A percentile compares a stretch with the other conserved stretches of the same genome.
phyloP scores from a whole-genome alignment of 2,113 vertebrate genomes.

The Heterocephalus glaber region DNA sequence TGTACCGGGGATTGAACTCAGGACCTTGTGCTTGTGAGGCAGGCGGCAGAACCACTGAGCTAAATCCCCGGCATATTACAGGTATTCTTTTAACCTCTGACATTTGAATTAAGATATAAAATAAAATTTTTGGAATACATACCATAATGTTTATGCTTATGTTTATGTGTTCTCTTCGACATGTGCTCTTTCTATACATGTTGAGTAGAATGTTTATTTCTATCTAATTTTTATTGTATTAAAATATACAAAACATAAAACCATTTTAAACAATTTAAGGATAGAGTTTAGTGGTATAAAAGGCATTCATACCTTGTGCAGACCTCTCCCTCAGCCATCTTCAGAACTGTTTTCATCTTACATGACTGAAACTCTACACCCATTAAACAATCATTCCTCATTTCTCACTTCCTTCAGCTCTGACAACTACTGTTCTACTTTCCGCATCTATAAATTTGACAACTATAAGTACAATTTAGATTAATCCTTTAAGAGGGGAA shows the following conservation, averaged over 20 bases:
- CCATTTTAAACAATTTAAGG: background rate
- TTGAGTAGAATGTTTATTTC: background rate
- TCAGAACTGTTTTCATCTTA: background rate
- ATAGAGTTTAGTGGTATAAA: background rate
- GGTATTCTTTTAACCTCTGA: background rate
- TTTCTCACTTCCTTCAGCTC: background rate
- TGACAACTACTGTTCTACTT: background rate
- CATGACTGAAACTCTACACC: background rate
- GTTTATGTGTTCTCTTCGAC: background rate
- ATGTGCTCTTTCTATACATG: background rate
- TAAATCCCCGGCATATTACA: no score
- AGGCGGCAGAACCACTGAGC: no score
- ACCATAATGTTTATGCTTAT: background rate
- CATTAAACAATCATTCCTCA: background rate
- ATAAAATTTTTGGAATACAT: background rate
- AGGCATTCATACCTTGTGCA: background rate
- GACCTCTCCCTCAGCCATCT: background rate
- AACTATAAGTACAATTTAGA: background rate
- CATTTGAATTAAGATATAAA: constrained; percentile 1
- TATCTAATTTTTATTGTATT: background rate
- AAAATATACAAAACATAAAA: background rate
- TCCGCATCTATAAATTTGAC: background rate
- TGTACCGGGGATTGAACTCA: no score
- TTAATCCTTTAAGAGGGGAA: background rate
- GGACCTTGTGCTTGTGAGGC: no score